Conservation (phyloP, 1,140 invertebrate genomes). For the Lethrus apterus region DNA sequence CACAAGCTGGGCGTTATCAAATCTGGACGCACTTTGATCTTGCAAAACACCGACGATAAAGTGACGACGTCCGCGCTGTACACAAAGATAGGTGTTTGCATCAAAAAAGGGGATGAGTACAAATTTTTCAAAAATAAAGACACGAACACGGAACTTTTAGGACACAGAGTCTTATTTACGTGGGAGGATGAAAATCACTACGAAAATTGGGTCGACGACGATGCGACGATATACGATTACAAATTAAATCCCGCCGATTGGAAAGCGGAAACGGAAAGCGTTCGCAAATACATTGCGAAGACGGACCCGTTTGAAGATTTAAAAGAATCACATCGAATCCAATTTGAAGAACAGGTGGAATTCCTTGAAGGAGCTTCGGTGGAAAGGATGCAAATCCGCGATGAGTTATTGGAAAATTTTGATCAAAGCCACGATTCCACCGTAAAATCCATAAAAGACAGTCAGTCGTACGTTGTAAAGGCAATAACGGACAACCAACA, state of each 20-base stretch:
- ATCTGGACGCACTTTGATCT: not conserved
- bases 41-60: not conserved
- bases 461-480: too few species aligned
- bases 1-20: not conserved
- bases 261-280: not conserved
- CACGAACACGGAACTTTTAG: not conserved
- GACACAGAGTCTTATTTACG: not conserved
- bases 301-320: conserved; percentile 4
- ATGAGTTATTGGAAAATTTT: not conserved
- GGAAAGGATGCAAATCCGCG: not conserved
- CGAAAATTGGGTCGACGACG: not conserved
- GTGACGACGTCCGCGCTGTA: not conserved
- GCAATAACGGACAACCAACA: too few species aligned
- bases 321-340: not conserved
- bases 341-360: not conserved
- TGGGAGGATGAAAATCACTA: too few species aligned
- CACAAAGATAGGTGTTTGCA: not conserved
- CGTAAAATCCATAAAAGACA: too few species aligned
- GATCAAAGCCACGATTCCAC: too few species aligned
- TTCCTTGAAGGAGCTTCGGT: not conserved
- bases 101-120: not conserved
- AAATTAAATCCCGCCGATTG: not conserved
- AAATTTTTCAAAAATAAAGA: conserved; percentile 2
- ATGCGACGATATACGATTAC: not conserved
- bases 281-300: not conserved